Percentiles rank a stretch among this genome's conserved stretches.
phyloP scores from a whole-genome alignment of 2,113 vertebrate genomes.

The Oryzias curvinotus region DNA sequence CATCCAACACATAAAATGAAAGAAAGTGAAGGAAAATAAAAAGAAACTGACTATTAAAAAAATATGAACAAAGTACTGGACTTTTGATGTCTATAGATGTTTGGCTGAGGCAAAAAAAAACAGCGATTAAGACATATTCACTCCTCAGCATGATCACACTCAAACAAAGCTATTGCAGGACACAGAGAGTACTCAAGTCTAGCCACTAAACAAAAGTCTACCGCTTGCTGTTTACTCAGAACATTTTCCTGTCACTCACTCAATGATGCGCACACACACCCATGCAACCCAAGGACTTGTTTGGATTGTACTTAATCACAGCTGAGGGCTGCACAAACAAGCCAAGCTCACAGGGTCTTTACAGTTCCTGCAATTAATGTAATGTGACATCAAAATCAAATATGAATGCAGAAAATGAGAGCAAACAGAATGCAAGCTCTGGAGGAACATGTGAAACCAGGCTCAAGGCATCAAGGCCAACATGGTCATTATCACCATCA shows the following conservation, averaged over 20 bases:
- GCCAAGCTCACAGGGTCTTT: conserved; percentile 41
- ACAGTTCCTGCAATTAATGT: conserved; percentile 31
- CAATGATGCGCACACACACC: conserved; percentile 32
- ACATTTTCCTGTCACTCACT: conserved; percentile 51
- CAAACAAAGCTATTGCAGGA: conserved; percentile 9
- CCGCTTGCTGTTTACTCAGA: conserved; percentile 39
- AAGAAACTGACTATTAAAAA: neutral
- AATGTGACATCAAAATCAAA: conserved; percentile 36
- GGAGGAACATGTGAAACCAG: conserved; percentile 3
- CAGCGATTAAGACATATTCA: neutral
- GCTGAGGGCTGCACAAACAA: conserved; percentile 47
- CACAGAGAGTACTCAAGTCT: conserved; percentile 18
- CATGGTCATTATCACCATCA: conserved; percentile 25
- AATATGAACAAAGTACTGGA: neutral
- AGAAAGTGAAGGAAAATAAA: neutral
- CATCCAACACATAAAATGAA: neutral
- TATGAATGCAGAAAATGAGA: conserved; percentile 29
- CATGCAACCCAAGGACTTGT: conserved; percentile 40
- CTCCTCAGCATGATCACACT: neutral
- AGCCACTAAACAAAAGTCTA: conserved; percentile 31
- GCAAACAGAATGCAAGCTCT: conserved; percentile 13
- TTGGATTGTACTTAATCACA: conserved; percentile 55
- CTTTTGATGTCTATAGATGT: neutral
- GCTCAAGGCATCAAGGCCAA: conserved; percentile 25
- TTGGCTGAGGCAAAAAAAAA: neutral